phyloP scores from a whole-genome alignment of 2,888 invertebrate species.

The Lithodes maja region DNA sequence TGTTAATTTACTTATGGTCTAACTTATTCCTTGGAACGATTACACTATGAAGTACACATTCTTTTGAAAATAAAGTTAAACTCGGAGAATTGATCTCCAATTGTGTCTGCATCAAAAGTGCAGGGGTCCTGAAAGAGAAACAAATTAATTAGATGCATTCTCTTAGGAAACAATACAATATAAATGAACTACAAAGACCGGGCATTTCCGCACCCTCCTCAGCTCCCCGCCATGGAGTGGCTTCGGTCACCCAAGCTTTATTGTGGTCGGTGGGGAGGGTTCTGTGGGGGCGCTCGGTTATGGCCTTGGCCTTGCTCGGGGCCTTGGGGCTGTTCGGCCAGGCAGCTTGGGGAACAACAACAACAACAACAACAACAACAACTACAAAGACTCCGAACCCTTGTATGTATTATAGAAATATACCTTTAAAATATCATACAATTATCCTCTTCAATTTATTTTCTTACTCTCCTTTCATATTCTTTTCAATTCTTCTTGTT shows the following conservation, averaged over 20 bases:
- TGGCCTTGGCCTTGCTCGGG: too few relatives aligned
- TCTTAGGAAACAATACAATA: background rate
- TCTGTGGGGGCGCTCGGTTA: too few relatives aligned
- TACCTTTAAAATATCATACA: background rate
- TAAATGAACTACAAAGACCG: background rate
- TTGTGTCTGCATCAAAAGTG: constrained; percentile 16
- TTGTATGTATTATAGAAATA: background rate
- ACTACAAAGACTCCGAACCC: background rate
- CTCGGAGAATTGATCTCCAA: constrained; percentile 55
- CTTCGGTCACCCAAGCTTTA: too few relatives aligned
- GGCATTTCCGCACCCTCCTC: too few relatives aligned
- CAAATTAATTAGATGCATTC: background rate
- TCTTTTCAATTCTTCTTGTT: too few relatives aligned
- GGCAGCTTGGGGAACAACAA: too few relatives aligned
- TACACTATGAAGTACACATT: constrained; percentile 40
- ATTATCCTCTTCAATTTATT: too few relatives aligned
- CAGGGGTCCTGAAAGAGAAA: constrained; percentile 50
- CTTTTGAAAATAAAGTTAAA: constrained; percentile 57
- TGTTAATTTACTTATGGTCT: background rate
- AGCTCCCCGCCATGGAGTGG: too few relatives aligned
- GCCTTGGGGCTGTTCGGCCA: too few relatives aligned
- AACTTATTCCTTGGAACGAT: background rate
- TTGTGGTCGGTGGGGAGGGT: too few relatives aligned
- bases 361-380: too few relatives aligned
- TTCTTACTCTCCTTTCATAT: too few relatives aligned